These are phyloP conservation scores for Dynastes maya DNA, from an alignment of 2,888 invertebrate species.

Conservation along the genomic window DNA sequence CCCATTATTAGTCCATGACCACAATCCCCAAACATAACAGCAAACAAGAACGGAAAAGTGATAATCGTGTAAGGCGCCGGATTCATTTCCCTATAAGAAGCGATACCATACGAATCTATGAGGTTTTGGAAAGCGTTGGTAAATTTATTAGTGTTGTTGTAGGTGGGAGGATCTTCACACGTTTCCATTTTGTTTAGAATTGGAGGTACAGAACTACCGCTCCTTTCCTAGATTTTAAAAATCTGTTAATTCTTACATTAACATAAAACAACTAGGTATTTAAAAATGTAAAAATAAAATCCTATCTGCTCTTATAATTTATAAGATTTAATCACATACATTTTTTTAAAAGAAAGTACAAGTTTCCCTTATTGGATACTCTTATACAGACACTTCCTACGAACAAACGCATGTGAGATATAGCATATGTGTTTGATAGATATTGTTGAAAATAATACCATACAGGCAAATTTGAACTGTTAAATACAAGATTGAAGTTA, in stretches of 20 bases:
- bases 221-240: conserved; percentile 80
- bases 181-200: conserved; percentile 96
- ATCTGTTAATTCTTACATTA: not conserved
- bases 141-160: conserved; percentile 96
- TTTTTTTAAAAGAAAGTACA: too few relatives aligned
- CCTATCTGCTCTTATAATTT: too few relatives aligned
- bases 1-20: conserved; percentile 97
- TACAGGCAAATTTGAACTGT: too few relatives aligned
- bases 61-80: conserved; percentile 98
- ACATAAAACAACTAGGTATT: not conserved
- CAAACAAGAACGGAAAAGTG: conserved; percentile 97
- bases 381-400: too few relatives aligned
- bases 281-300: not conserved
- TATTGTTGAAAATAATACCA: too few relatives aligned
- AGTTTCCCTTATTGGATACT: too few relatives aligned
- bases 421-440: too few relatives aligned
- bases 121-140: conserved; percentile 95
- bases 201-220: conserved; percentile 95
- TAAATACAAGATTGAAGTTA: too few relatives aligned
- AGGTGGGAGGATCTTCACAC: conserved; percentile 92
- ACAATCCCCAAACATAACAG: conserved; percentile 99
- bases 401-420: too few relatives aligned
- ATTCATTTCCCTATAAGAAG: conserved; percentile 96
- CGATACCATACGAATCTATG: conserved; percentile 97
- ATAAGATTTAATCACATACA: too few relatives aligned